phyloP scores from a whole-genome alignment of 2,113 vertebrate species.

The Sapayoa aenigma region DNA sequence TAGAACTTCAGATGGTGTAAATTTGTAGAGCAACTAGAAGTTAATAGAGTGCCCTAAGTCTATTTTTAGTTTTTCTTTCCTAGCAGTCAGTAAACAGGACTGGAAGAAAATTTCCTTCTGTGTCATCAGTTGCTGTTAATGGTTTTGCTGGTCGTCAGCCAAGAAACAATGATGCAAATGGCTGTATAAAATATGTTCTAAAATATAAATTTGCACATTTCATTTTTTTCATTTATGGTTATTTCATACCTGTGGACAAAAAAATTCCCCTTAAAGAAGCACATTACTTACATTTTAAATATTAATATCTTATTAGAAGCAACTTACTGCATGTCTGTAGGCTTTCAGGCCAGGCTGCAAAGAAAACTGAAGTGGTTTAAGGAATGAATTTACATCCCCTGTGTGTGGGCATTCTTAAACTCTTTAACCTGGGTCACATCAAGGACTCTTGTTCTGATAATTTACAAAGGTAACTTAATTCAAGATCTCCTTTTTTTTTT shows the following conservation, averaged over 20 bases:
- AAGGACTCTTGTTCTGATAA: background rate
- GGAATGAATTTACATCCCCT: background rate
- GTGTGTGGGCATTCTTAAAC: background rate
- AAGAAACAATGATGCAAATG: background rate
- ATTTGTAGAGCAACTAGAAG: background rate
- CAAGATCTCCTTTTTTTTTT: background rate
- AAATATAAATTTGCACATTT: background rate
- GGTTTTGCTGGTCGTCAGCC: constrained; percentile 14
- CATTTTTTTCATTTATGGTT: background rate
- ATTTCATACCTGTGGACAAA: background rate
- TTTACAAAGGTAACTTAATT: background rate
- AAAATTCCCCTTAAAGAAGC: background rate
- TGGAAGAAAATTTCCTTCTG: constrained; percentile 4
- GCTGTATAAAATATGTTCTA: background rate
- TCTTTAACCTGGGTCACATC: background rate
- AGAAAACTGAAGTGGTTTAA: background rate
- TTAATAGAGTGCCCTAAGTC: background rate
- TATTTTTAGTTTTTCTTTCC: constrained; percentile 49
- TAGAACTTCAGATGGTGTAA: background rate
- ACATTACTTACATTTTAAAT: background rate
- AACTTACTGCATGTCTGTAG: background rate
- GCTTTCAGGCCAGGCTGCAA: background rate
- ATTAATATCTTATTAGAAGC: background rate
- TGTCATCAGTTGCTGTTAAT: constrained; percentile 35
- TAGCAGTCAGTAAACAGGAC: constrained; percentile 45